Base-by-base conservation (phyloP, 2,888 invertebrate genomes). In the Macaria liturata region DNA sequence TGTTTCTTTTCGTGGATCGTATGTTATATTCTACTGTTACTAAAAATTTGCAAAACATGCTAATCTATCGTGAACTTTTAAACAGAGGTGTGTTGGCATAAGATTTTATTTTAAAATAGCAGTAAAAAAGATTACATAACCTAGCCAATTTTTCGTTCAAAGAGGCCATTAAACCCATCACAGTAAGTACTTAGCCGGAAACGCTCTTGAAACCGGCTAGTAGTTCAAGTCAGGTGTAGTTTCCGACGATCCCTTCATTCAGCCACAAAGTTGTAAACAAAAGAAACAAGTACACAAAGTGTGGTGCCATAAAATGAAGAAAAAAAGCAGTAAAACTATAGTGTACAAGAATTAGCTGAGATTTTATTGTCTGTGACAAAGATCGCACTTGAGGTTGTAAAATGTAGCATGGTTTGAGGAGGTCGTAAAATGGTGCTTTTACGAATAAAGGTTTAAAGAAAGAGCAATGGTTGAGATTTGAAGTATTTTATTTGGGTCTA, bases 291-390 rank as follows among this genome's bases (percentile, higher is more conserved):
- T 6, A 37, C 34, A 37, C 34, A 37, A 37, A 37, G 34, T 37
- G 34, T 37, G 34, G 7, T 37, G 34, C 34, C 34, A 37, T 37
- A 37, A 37, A 37, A 7, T 7, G 34, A 37, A 37, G 7, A 37
- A 37, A 37, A 7, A 4, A 59, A 58, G 66, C 70, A 69, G 69
- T 81, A 81, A 81, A 81, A 67, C 69, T 67, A 52, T 58, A 66
- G 65, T 62, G 73, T 76, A 79, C 80, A 80, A 76, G 79, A 69
- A 65, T 72, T 73, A 74, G 74, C 64, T 65, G 67, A 57, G 60
- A 65, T 42, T 68, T 65, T 65, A 68, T 67, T 67, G 61, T 67
- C 65, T 62, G 62, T 65, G 56, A 59, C 64, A 63, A 64, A 59
- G 49, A 59, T 61, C 60, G 65, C 62, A 60, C 62, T 68, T 66